A percentile compares a stretch with the other conserved stretches of the same genome.
Conservation (phyloP, 2,888 invertebrate species). For the Panopea generosa region DNA sequence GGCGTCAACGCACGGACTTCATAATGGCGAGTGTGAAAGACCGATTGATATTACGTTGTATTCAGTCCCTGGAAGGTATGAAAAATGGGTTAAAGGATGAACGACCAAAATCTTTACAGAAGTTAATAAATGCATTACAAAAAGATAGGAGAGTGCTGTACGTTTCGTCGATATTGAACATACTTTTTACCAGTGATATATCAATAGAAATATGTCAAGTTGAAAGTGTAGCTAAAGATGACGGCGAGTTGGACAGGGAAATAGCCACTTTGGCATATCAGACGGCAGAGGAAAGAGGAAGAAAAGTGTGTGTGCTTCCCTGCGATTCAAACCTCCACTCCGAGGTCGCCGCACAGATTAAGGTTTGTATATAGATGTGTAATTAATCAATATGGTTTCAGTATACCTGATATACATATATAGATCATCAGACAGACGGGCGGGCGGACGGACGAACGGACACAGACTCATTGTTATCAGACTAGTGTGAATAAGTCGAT, state of each 20-base stretch:
- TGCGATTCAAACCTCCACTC: slow-evolving; percentile 31
- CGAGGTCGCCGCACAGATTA: slow-evolving; percentile 7
- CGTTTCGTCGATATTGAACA: slow-evolving; percentile 16
- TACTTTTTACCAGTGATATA: slow-evolving; percentile 17
- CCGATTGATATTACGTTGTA: not conserved
- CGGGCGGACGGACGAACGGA: too few species aligned
- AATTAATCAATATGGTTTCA: too few species aligned
- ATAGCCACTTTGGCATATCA: slow-evolving; percentile 10
- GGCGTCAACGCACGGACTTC: too few species aligned
- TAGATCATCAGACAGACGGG: too few species aligned
- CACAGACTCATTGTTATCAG: too few species aligned
- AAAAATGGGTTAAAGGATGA: slow-evolving; percentile 18
- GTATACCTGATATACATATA: too few species aligned
- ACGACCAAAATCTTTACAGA: slow-evolving; percentile 33
- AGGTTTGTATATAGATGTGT: too few species aligned
- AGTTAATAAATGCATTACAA: slow-evolving; percentile 30
- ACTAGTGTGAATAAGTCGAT: too few species aligned
- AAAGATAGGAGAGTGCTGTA: slow-evolving; percentile 32
- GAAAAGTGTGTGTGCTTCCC: slow-evolving; percentile 29
- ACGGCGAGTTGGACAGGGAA: slow-evolving; percentile 28
- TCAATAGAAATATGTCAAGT: slow-evolving; percentile 4
- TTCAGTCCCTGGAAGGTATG: slow-evolving; percentile 29
- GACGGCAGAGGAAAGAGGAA: not conserved
- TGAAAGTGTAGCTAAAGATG: slow-evolving; percentile 16
- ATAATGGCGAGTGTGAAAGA: too few species aligned